Evolutionary conservation across 2,797 vertebrate species (phyloP).

Genomic region (Phoeniculus purpureus): DNA sequence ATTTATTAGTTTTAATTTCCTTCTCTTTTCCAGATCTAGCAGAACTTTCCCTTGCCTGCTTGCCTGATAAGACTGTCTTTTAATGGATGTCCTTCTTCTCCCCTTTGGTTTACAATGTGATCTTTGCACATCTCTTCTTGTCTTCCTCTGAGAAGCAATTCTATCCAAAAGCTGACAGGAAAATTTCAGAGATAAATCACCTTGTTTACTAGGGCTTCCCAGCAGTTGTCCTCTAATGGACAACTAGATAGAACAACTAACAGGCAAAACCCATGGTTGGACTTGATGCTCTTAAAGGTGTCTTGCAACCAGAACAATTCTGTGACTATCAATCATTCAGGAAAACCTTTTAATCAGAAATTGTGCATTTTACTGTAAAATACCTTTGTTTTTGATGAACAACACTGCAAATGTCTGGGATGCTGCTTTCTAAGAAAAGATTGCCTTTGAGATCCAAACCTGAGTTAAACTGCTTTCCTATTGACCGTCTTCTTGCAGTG

Average conservation of each 20-base stretch:
- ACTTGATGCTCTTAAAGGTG: too few species aligned
- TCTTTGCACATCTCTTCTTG: background rate
- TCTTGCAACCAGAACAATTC: too few species aligned
- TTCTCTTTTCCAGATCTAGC: background rate
- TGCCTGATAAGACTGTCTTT: background rate
- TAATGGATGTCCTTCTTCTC: slow-evolving; percentile 1
- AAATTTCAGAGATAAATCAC: background rate
- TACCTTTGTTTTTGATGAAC: background rate
- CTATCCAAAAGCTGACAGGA: background rate
- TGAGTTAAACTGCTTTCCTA: background rate
- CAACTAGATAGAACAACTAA: background rate
- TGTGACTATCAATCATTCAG: background rate
- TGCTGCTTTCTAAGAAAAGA: background rate
- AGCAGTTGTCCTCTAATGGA: background rate
- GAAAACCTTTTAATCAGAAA: background rate
- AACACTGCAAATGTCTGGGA: background rate
- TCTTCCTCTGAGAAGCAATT: background rate
- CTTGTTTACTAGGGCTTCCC: background rate
- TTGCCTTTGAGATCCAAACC: background rate
- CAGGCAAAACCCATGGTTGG: background rate
- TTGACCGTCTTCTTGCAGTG: background rate
- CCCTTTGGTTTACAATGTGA: background rate
- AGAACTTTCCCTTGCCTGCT: background rate
- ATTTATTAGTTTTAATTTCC: slow-evolving; percentile 5
- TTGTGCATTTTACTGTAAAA: background rate